Evolutionary conservation across 2,888 invertebrate species (phyloP).

Genomic region (Nyleta sp.): DNA sequence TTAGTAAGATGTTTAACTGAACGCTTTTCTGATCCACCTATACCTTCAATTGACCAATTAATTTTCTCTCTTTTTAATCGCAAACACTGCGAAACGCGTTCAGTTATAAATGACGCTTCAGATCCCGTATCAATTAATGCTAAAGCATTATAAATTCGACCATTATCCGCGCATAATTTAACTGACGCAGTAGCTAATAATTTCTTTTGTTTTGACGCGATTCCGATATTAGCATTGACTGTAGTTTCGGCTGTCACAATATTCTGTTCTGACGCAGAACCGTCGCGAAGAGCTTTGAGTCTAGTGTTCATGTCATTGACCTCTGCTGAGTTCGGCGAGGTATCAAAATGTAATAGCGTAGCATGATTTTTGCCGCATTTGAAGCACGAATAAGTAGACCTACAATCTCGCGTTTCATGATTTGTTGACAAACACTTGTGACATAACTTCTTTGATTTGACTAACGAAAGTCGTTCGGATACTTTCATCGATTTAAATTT

Average conservation of each 20-base stretch:
- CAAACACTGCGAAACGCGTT: not conserved
- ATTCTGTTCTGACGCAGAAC: not conserved
- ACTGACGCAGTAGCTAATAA: not conserved
- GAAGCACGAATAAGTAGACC: too few relatives aligned
- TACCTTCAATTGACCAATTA: not conserved
- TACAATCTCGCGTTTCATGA: too few relatives aligned
- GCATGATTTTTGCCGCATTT: not conserved
- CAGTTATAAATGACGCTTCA: not conserved
- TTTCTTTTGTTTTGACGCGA: too few relatives aligned
- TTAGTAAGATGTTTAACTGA: not conserved
- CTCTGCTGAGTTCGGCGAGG: not conserved
- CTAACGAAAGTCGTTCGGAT: not conserved
- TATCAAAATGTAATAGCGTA: not conserved
- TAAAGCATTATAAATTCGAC: not conserved
- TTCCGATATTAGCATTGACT: not conserved
- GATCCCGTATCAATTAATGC: not conserved
- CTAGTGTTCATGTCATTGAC: not conserved
- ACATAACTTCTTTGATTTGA: not conserved
- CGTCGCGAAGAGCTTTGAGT: not conserved
- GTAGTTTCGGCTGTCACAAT: not conserved
- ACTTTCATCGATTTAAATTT: not conserved
- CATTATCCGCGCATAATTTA: not conserved
- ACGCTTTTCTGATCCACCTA: not conserved
- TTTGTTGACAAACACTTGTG: not conserved
- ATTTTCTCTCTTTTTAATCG: not conserved